Evolutionary conservation across 53 echinoderm and acorn worm genomes (phyloP), one percentile per base, ranked within the genome.

Genomic region (Apostichopus leukothele): DNA sequence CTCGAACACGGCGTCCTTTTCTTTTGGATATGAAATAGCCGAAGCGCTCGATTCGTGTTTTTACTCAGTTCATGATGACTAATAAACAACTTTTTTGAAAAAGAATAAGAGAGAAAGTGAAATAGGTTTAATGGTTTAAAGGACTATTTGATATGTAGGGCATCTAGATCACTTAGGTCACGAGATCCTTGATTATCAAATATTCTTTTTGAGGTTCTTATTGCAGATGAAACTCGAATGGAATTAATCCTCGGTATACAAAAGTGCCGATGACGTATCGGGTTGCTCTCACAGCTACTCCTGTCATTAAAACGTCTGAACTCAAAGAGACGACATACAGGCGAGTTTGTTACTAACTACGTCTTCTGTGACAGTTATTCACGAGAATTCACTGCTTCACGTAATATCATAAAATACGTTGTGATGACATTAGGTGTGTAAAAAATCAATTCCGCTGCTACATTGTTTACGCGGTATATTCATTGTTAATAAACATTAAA

Each of bases 401-500:
- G n/a, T 71, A 71, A 71, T 71, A 21, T 71, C 71, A 71, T 71
- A 71, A 71, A 71, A 71, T 18, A 71, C 18, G 71, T 39, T 39
- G 6, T 71, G 71, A 71, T 71, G 71, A 71, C 18, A 19, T 71
- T 71, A 71, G 71, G 71, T 71, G 71, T 71, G 71, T 71, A 71
- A 71, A 71, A 71, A 71, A 18, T n/a, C 71, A 21, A 16, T 71
- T n/a, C 18, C 18, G 18, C 20, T 16, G 71, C 6, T 71, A 16
- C n/a, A 71, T 71, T 71, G 71, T 71, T 71, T 71, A 71, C 71
- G 71, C 18, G n/a, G 6, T n/a, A 71, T 71, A 71, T 71, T 71
- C 71, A 71, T 71, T 71, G 71, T 71, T 71, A 71, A 71, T 71
- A 71, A 71, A 71, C 71, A 71, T 18, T 71, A 71, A 71, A 71